A percentile compares a stretch with the other conserved stretches of the same genome.
These are phyloP conservation scores for Triplophysa yarkandensis DNA, from an alignment of 2,797 vertebrate species.

Conservation along the genomic window DNA sequence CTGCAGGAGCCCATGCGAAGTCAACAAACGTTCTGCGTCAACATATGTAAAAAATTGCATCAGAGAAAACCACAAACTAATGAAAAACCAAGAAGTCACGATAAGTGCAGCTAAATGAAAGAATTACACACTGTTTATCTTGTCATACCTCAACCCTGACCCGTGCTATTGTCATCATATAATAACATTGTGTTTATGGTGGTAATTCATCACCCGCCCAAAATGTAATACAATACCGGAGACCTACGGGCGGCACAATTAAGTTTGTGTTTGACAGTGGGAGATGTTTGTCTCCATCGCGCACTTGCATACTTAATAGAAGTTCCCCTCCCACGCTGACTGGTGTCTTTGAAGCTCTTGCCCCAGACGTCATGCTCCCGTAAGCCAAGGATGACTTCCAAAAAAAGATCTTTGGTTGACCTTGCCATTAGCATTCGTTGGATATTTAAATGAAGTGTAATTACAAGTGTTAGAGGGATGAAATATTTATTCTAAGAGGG, in stretches of 20 bases:
- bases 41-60: background rate
- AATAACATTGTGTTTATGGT: slow-evolving; percentile 71
- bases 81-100: slow-evolving; percentile 31
- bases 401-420: slow-evolving; percentile 68
- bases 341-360: slow-evolving; percentile 44
- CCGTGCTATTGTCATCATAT: slow-evolving; percentile 61
- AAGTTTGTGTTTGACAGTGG: slow-evolving; percentile 79
- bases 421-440: slow-evolving; percentile 67
- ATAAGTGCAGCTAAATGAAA: slow-evolving; percentile 55
- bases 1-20: slow-evolving; percentile 18
- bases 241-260: slow-evolving; percentile 76
- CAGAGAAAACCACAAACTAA: slow-evolving; percentile 2
- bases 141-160: slow-evolving; percentile 47
- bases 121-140: slow-evolving; percentile 40
- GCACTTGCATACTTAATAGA: slow-evolving; percentile 76
- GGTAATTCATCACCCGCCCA: slow-evolving; percentile 76
- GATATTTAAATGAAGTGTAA: slow-evolving; percentile 73
- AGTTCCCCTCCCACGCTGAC: slow-evolving; percentile 28
- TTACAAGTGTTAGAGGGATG: slow-evolving; percentile 66
- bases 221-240: slow-evolving; percentile 76
- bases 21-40: background rate
- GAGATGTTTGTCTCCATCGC: slow-evolving; percentile 73
- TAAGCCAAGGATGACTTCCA: slow-evolving; percentile 47
- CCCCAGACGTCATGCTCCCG: background rate
- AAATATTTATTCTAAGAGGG: slow-evolving; percentile 33